Evolutionary conservation across 2,797 vertebrate genomes (phyloP).

Genomic region (Toxotes lorentzi): DNA sequence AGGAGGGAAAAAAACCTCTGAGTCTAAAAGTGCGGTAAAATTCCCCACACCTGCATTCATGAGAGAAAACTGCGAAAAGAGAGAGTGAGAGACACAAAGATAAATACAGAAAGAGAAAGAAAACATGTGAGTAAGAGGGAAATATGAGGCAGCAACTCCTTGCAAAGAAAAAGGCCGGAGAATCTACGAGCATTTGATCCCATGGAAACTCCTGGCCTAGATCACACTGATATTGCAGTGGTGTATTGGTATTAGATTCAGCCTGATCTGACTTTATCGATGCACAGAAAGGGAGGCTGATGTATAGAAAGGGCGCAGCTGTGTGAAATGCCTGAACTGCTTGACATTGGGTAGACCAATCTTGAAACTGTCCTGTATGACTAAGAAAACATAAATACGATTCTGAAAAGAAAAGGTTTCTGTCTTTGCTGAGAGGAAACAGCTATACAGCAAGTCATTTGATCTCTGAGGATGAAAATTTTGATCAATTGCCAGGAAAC

Average conservation of each 20-base stretch:
- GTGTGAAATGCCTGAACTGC: slow-evolving; percentile 45
- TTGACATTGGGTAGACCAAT: slow-evolving; percentile 19
- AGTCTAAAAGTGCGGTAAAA: slow-evolving; percentile 46
- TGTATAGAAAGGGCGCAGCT: slow-evolving; percentile 15
- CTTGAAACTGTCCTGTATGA: slow-evolving; percentile 60
- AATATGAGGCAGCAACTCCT: slow-evolving; percentile 30
- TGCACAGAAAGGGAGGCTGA: slow-evolving; percentile 4
- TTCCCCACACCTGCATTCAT: slow-evolving; percentile 67
- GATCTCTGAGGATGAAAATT: slow-evolving; percentile 5
- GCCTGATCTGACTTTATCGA: neutral
- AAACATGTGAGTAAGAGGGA: neutral
- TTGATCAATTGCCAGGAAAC: slow-evolving; percentile 2
- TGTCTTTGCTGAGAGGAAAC: slow-evolving; percentile 28
- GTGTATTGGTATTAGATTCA: neutral
- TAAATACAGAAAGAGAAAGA: slow-evolving; percentile 8
- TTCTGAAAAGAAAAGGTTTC: slow-evolving; percentile 31
- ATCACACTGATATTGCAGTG: slow-evolving; percentile 6
- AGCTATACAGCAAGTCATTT: neutral
- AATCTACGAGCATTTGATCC: slow-evolving; percentile 37
- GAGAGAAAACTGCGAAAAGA: slow-evolving; percentile 43
- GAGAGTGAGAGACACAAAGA: slow-evolving; percentile 29
- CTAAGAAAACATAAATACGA: slow-evolving; percentile 41
- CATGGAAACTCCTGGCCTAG: slow-evolving; percentile 29
- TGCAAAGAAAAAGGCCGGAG: slow-evolving; percentile 14
- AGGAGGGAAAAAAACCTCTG: neutral